Evolutionary conservation across 2,113 vertebrate species (phyloP).

Genomic region (Hypanus sabinus): DNA sequence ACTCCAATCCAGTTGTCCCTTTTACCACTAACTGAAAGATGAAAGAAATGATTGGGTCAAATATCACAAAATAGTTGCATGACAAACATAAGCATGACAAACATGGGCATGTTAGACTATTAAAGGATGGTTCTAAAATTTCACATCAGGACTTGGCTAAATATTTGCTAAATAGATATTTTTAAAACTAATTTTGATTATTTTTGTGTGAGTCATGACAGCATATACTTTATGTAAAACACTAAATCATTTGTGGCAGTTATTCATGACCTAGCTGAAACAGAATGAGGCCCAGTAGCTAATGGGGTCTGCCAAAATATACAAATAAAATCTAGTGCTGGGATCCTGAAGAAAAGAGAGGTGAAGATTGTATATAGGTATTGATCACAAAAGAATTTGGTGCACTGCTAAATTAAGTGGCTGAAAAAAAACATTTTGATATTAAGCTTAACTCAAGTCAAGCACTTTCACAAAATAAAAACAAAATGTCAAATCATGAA

Average conservation of each 20-base stretch:
- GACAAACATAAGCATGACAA: background rate
- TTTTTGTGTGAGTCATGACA: background rate
- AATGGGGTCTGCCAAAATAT: background rate
- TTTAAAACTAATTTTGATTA: background rate
- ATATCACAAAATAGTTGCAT: background rate
- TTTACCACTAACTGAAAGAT: background rate
- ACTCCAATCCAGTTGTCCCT: background rate
- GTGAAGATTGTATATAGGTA: background rate
- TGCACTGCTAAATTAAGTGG: background rate
- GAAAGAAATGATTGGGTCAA: background rate
- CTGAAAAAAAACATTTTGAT: background rate
- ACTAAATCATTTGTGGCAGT: constrained; percentile 12
- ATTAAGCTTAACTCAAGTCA: background rate
- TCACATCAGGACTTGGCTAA: constrained; percentile 18
- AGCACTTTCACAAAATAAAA: background rate
- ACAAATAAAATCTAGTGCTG: background rate
- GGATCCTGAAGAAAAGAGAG: background rate
- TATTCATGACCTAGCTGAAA: background rate
- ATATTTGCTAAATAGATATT: background rate
- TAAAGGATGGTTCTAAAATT: background rate
- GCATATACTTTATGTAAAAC: background rate
- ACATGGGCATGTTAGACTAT: background rate
- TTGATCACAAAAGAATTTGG: background rate
- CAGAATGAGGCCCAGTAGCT: background rate
- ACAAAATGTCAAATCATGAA: background rate